Conservation (phyloP, 2,888 invertebrate genomes). For the Lithodes maja region DNA sequence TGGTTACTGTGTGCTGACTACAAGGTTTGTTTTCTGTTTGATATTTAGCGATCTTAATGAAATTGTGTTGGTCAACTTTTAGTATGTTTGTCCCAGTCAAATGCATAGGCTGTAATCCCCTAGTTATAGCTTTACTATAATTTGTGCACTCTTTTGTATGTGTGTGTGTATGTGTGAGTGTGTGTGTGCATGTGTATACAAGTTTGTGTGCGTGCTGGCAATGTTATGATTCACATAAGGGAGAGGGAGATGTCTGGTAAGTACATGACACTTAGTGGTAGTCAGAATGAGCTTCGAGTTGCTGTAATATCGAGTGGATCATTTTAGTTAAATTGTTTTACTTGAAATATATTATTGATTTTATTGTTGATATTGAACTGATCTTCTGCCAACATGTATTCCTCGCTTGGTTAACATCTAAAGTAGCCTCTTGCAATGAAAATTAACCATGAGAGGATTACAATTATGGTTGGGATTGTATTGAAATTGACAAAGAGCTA, state of each 20-base stretch:
- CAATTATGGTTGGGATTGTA: no score
- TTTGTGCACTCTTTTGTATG: conserved; percentile 15
- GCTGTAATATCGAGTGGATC: conserved; percentile 6
- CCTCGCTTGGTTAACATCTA: no score
- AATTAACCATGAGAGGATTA: no score
- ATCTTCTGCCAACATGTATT: no score
- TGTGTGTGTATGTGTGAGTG: conserved; percentile 3
- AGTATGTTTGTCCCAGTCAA: conserved; percentile 20
- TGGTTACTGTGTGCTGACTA: conserved; percentile 7
- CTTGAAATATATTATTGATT: no score
- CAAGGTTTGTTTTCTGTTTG: not conserved
- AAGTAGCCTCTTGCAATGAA: no score
- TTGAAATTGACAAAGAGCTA: no score
- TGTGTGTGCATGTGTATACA: not conserved
- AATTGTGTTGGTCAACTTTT: not conserved
- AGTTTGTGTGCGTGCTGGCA: not conserved
- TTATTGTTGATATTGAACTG: no score
- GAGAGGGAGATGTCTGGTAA: conserved; percentile 11
- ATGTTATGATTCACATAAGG: not conserved
- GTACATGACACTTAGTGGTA: conserved; percentile 2
- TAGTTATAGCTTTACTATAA: conserved; percentile 16
- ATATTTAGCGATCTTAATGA: not conserved
- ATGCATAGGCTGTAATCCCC: conserved; percentile 10
- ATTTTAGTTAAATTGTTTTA: not conserved
- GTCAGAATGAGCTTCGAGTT: not conserved